Evolutionary conservation across 2,888 invertebrate genomes (phyloP), one percentile per base, ranked within the genome.

Genomic region (Erannis defoliaria): DNA sequence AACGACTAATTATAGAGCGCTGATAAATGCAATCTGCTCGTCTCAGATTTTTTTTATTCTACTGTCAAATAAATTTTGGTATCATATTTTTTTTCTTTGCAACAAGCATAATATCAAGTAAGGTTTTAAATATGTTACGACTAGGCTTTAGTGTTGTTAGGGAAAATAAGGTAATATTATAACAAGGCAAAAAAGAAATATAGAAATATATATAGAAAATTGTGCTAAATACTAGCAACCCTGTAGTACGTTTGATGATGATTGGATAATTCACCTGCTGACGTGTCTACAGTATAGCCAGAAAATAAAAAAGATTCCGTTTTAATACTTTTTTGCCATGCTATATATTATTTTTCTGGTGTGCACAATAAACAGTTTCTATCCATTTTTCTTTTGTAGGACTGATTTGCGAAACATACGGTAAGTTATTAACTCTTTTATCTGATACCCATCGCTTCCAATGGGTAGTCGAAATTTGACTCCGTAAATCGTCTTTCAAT

Each of bases 61-160:
- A 37, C 14, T 5, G 18, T 26, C 38, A 16, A 26, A 29, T 51
- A 51, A 26, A 26, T 26, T 40, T 31, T 40, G 19, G 19, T 29
- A n/a, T n/a, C 18, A 31, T n/a, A 40, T 18, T 19, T 14, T 16
- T 5, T 40, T 40, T 40, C 16, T 14, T 14, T 21, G 31, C 31
- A 33, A 33, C 5, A 51, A 55, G 53, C 54, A 60, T 62, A 57
- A 57, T 40, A 55, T 55, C 55, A 60, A 50, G 48, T 46, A 57
- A 43, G 38, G 42, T 67, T 62, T 14, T 59, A 66, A 48, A 50
- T 23, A 21, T 45, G 61, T 64, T 59, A 62, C 63, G 70, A 70
- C 70, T 70, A 70, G 67, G 66, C 43, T 57, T 60, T 5, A 61
- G 58, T 66, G 63, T 66, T 56, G 64, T 48, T 14, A 38, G 46